phyloP scores from a whole-genome alignment of 2,888 invertebrate genomes.

The Callimorpha dominula region DNA sequence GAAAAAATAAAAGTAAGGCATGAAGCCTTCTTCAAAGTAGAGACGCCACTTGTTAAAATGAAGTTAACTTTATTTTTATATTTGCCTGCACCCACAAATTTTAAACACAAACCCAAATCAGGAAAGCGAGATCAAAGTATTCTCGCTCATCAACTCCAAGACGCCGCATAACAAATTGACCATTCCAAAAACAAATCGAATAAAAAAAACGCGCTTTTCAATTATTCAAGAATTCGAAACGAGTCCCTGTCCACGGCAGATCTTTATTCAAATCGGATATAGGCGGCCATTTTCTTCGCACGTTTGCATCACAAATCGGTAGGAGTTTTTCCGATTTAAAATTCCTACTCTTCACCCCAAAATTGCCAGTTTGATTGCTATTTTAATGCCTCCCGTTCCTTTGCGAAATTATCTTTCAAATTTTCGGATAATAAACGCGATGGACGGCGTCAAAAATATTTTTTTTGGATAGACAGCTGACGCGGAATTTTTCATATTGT shows the following conservation, averaged over 20 bases:
- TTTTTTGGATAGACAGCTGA: constrained; percentile 51
- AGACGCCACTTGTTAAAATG: background rate
- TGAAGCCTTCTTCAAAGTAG: background rate
- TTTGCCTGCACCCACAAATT: constrained; percentile 7
- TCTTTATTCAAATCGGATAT: constrained; percentile 79
- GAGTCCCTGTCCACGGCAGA: constrained; percentile 54
- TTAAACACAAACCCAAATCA: constrained; percentile 18
- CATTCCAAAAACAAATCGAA: constrained; percentile 52
- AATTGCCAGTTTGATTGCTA: constrained; percentile 84
- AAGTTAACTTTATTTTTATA: background rate
- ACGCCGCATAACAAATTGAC: constrained; percentile 55
- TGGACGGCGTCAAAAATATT: constrained; percentile 43
- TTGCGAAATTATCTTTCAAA: constrained; percentile 71
- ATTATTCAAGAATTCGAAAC: constrained; percentile 54
- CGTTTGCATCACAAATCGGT: constrained; percentile 85
- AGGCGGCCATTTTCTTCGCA: constrained; percentile 75
- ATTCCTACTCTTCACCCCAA: constrained; percentile 70
- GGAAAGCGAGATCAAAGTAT: constrained; percentile 16
- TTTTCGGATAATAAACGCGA: constrained; percentile 58
- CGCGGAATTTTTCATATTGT: constrained; percentile 28
- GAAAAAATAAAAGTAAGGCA: background rate
- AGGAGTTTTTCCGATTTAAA: constrained; percentile 77
- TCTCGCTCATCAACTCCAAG: constrained; percentile 25
- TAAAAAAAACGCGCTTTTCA: constrained; percentile 49
- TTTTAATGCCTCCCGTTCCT: constrained; percentile 76